Base-by-base conservation (phyloP, 2,113 vertebrate species). In the Octodon degus region DNA sequence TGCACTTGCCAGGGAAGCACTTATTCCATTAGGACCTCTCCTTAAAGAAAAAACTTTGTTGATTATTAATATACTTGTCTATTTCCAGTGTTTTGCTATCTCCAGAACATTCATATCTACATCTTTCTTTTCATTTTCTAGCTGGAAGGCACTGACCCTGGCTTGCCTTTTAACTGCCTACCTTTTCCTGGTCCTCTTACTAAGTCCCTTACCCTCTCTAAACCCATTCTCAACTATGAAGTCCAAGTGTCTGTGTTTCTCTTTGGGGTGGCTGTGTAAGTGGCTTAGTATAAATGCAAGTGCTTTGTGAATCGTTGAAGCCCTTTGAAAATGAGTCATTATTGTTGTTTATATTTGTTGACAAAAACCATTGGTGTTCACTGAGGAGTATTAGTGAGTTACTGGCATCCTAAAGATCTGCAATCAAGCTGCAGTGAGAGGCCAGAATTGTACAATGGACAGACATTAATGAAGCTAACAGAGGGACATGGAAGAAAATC, bases 381-480 rank as follows among this genome's bases (percentile, higher is more conserved):
- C n/a, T 67, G 43, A 85, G 70, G 63, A 76, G n/a, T 43, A 7
- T 14, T 24, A 22, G 63, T 80, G 63, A 14, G 9, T 90, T 87
- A 92, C 62, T 40, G 67, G 53, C 43, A 92, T 74, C 91, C 65
- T 63, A 27, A 68, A 96, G 22, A 77, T 74, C n/a, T 67, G 68
- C 86, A 76, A 60, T 93, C 37, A 77, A 76, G 60, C 72, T 62
- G 4, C 6, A 58, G 2, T 3, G 60, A 93, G 89, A 63, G 62
- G 72, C 32, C 6, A 63, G 90, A 65, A 79, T 4, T 65, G 65
- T 62, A 13, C 50, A 74, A 43, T 62, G 34, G 67, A 83, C 1
- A 76, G 82, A 25, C 79, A 62, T 91, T 90, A 72, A 43, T 65
- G 50, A 85, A 88, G 72, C 63, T 5, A 88, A 72, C 1, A 80